These are phyloP conservation scores for Salpingus planirostris DNA, from an alignment of 2,888 invertebrate species.

Conservation along the genomic window DNA sequence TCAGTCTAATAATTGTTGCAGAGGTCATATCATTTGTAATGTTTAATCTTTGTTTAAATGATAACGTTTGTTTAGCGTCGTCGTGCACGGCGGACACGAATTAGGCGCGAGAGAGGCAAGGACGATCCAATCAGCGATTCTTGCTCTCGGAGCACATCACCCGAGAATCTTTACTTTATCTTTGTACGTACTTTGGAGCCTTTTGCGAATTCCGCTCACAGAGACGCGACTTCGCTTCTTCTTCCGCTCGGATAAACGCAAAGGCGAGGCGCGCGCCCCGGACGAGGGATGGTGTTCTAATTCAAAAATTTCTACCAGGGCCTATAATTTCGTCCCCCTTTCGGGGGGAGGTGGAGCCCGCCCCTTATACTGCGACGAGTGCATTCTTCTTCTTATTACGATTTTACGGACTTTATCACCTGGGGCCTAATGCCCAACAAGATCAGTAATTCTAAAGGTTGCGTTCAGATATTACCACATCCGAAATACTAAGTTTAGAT, in stretches of 20 bases:
- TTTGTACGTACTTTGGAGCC: constrained; percentile 18
- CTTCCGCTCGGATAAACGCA: constrained; percentile 27
- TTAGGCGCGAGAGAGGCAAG: constrained; percentile 6
- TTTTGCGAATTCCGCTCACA: constrained; percentile 28
- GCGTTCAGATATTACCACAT: no score
- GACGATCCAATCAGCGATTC: constrained; percentile 5
- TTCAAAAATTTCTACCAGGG: constrained; percentile 25
- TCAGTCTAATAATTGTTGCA: constrained; percentile 43
- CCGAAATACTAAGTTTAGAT: no score
- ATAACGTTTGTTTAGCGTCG: constrained; percentile 35
- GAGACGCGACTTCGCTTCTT: constrained; percentile 22
- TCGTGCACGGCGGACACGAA: constrained; percentile 24
- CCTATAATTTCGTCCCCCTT: constrained; percentile 29
- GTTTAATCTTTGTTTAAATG: constrained; percentile 41
- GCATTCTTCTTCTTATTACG: no score
- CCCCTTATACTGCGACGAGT: no score
- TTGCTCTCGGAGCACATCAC: background rate
- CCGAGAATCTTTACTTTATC: constrained; percentile 7
- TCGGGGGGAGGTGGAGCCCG: no score
- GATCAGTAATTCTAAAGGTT: no score
- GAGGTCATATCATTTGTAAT: constrained; percentile 44
- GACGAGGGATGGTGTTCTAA: constrained; percentile 18
- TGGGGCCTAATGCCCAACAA: no score
- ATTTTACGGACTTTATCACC: no score
- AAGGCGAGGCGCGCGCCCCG: constrained; percentile 4